phyloP scores from a whole-genome alignment of 2,113 vertebrate genomes.

The Scomber japonicus region DNA sequence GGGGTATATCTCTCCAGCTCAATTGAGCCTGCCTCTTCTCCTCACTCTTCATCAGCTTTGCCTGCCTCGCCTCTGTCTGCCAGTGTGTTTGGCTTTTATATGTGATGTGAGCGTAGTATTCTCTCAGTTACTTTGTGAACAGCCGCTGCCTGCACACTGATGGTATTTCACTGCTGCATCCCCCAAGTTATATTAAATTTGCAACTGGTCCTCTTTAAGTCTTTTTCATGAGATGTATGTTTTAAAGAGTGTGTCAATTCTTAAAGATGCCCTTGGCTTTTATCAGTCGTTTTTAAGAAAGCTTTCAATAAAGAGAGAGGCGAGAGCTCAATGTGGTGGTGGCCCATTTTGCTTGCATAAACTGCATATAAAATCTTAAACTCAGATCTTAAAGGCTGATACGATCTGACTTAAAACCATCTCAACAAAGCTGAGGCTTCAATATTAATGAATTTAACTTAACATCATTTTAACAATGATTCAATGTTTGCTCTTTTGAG shows the following conservation, averaged over 20 bases:
- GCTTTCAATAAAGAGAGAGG: constrained; percentile 74
- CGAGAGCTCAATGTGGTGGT: constrained; percentile 65
- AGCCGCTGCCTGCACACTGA: constrained; percentile 64
- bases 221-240: constrained; percentile 83
- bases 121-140: constrained; percentile 80
- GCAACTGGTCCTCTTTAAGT: constrained; percentile 82
- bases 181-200: constrained; percentile 86
- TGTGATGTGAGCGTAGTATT: constrained; percentile 78
- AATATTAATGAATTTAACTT: constrained; percentile 82
- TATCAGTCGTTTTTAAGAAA: constrained; percentile 76
- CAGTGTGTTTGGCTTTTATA: constrained; percentile 77
- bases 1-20: constrained; percentile 69
- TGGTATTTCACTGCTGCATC: constrained; percentile 79
- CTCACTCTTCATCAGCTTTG: constrained; percentile 80
- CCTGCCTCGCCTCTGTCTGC: constrained; percentile 73
- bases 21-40: constrained; percentile 76
- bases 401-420: constrained; percentile 74
- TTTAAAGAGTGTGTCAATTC: constrained; percentile 84
- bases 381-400: constrained; percentile 74
- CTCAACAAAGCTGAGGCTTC: constrained; percentile 71
- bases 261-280: constrained; percentile 83
- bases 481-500: constrained; percentile 77
- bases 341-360: constrained; percentile 82
- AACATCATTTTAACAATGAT: constrained; percentile 75
- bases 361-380: constrained; percentile 84